phyloP scores from a whole-genome alignment of 2,888 invertebrate genomes.

The Drosophila mercatorum region DNA sequence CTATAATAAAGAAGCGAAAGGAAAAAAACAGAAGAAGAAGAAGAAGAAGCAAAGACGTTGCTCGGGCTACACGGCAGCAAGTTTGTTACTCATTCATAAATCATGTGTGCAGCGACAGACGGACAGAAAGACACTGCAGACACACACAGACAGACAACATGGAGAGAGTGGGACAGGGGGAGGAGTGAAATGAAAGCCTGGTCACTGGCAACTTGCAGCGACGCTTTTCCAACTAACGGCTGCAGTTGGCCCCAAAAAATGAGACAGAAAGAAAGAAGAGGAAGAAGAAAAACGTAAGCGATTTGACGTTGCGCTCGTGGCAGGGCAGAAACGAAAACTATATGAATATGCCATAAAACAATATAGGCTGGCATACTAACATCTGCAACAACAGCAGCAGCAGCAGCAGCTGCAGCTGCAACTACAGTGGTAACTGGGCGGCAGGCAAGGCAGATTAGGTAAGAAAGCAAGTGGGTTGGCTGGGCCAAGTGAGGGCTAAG shows the following conservation, averaged over 20 bases:
- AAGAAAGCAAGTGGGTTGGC: background rate
- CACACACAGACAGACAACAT: constrained; percentile 29
- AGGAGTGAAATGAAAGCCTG: constrained; percentile 53
- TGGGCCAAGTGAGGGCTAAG: background rate
- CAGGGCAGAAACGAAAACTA: constrained; percentile 55
- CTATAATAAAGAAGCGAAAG: constrained; percentile 69
- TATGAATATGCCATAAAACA: constrained; percentile 80
- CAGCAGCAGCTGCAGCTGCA: constrained; percentile 38
- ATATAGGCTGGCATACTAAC: constrained; percentile 63
- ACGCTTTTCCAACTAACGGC: constrained; percentile 57
- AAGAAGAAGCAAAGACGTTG: constrained; percentile 65
- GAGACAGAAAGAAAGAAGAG: too few species aligned
- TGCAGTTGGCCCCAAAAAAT: constrained; percentile 59
- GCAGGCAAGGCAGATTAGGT: too few species aligned
- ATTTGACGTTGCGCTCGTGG: constrained; percentile 35
- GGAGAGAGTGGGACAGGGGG: constrained; percentile 2
- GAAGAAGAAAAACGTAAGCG: constrained; percentile 42
- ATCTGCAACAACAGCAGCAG: constrained; percentile 52
- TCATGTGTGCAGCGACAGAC: constrained; percentile 76
- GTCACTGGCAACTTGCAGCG: constrained; percentile 75
- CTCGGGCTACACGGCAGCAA: constrained; percentile 75
- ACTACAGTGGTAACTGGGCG: constrained; percentile 52
- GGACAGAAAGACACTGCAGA: constrained; percentile 30
- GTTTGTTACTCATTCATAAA: constrained; percentile 82
- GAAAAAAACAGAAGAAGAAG: constrained; percentile 37